phyloP scores from a whole-genome alignment of 2,888 invertebrate genomes.

The Drosophila mettleri region DNA sequence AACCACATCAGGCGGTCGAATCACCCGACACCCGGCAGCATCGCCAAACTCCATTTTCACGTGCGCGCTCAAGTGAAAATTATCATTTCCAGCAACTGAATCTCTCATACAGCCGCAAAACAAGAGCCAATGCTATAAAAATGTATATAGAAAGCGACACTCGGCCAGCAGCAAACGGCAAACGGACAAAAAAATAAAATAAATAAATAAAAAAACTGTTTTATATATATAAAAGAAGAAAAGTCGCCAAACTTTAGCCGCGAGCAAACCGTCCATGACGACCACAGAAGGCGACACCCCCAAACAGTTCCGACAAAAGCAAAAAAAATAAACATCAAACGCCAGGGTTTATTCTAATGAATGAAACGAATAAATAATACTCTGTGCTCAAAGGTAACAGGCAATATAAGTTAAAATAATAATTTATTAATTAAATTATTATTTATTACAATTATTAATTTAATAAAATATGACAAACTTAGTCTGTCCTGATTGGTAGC shows the following conservation, averaged over 20 bases:
- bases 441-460: no score
- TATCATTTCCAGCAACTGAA: conserved; percentile 78
- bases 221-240: conserved; percentile 30
- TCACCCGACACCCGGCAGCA: conserved; percentile 7
- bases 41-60: conserved; percentile 48
- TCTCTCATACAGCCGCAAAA: conserved; percentile 56
- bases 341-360: neutral
- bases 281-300: conserved; percentile 61
- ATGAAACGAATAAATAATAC: conserved; percentile 4
- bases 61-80: conserved; percentile 78
- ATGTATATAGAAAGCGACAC: conserved; percentile 63
- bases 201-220: conserved; percentile 6
- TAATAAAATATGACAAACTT: no score
- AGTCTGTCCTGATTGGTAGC: conserved; percentile 21
- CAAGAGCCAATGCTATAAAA: conserved; percentile 69
- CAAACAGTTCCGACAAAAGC: conserved; percentile 15
- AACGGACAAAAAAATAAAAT: conserved; percentile 16
- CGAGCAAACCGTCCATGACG: conserved; percentile 62
- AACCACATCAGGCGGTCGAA: conserved; percentile 44
- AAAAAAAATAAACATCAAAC: conserved; percentile 22
- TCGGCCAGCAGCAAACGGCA: conserved; percentile 22
- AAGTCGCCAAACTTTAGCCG: conserved; percentile 69
- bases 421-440: no score
- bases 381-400: neutral
- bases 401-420: no score